A percentile compares a stretch with the other conserved stretches of the same genome.
phyloP scores from a whole-genome alignment of 2,888 invertebrate species.

The Rosalia funebris region DNA sequence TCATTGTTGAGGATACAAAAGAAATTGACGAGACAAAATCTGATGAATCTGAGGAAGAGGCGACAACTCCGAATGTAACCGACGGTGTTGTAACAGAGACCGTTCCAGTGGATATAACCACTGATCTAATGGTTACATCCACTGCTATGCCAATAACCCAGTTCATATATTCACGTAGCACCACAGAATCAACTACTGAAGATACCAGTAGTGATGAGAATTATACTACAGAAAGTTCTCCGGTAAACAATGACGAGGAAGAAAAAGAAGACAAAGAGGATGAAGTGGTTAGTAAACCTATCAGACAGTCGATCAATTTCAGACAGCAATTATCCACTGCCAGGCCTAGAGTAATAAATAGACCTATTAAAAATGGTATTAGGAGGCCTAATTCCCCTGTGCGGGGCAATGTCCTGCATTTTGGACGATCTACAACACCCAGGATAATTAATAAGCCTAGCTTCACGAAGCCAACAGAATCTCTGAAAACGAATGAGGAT shows the following conservation, averaged over 20 bases:
- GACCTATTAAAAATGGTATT: not conserved
- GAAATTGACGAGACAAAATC: too few species aligned
- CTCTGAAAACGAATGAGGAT: constrained; percentile 37
- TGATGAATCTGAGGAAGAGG: constrained; percentile 10
- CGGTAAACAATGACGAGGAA: constrained; percentile 9
- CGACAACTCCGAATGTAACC: constrained; percentile 4
- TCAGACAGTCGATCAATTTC: not conserved
- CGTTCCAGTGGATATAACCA: not conserved
- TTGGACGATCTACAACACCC: constrained; percentile 37
- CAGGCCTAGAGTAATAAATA: constrained; percentile 4
- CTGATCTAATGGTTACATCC: not conserved
- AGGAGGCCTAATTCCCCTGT: constrained; percentile 13
- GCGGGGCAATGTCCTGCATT: constrained; percentile 14
- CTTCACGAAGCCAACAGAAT: constrained; percentile 40
- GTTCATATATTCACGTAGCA: constrained; percentile 6
- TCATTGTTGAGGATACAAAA: too few species aligned
- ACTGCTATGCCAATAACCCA: constrained; percentile 6
- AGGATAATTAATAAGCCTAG: constrained; percentile 20
- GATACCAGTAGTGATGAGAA: too few species aligned
- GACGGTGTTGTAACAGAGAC: constrained; percentile 2
- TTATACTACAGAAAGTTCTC: not conserved
- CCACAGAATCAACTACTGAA: constrained; percentile 11
- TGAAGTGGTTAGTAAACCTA: not conserved
- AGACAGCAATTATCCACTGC: not conserved
- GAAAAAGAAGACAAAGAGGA: constrained; percentile 16